Conservation (phyloP, 1,140 invertebrate genomes). For the Panagrolaimus sp. region DNA sequence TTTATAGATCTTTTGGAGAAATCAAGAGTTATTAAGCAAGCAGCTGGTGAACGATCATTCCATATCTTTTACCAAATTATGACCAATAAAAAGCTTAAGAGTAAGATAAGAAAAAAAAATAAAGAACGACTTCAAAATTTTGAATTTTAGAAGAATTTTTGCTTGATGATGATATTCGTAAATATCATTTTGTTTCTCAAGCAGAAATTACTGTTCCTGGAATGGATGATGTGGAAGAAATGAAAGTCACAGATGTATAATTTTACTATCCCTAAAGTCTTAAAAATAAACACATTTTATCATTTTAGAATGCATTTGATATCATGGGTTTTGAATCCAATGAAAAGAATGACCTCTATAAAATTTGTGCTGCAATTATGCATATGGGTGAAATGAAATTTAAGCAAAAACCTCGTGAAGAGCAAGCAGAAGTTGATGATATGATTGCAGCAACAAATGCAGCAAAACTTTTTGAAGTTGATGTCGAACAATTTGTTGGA, state of each 20-base stretch:
- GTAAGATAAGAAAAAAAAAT: conserved; percentile 64
- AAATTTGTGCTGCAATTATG: conserved; percentile 89
- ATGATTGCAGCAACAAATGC: conserved; percentile 63
- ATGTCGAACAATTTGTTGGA: conserved; percentile 62
- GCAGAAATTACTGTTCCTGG: conserved; percentile 89
- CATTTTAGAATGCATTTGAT: conserved; percentile 84
- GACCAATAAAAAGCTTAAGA: conserved; percentile 77
- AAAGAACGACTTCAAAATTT: background rate
- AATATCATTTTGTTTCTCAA: conserved; percentile 74
- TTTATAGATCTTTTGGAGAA: conserved; percentile 91
- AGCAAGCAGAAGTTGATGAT: conserved; percentile 96
- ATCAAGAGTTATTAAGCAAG: conserved; percentile 99
- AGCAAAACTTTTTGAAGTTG: conserved; percentile 63
- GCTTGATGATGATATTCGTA: conserved; percentile 23
- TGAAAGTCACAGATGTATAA: conserved; percentile 82
- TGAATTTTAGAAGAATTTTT: conserved; percentile 67
- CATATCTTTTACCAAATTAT: conserved; percentile 99
- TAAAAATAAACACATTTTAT: conserved; percentile 34
- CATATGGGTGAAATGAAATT: conserved; percentile 88
- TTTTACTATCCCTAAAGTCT: conserved; percentile 60
- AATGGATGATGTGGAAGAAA: conserved; percentile 88
- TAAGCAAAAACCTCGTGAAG: conserved; percentile 98
- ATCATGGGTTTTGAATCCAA: conserved; percentile 81
- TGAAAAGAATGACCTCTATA: conserved; percentile 90
- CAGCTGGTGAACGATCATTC: conserved; percentile 91